A percentile compares a stretch with the other conserved stretches of the same genome.
These are phyloP conservation scores for Hetaerina americana DNA, from an alignment of 1,140 invertebrate species.

Conservation along the genomic window DNA sequence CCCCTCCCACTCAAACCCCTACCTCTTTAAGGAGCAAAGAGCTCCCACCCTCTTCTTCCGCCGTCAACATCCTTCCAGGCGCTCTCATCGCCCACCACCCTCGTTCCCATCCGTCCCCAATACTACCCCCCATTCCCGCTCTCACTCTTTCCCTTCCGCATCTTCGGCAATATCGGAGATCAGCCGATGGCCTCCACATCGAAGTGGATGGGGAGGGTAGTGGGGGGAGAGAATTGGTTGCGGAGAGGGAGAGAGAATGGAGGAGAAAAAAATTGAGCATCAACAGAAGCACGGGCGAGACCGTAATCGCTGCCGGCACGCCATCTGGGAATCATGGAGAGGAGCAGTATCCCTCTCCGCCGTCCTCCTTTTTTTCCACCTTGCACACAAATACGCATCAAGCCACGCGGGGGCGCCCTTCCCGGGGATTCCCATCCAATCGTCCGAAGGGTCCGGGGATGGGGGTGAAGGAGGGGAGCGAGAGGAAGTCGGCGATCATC, in stretches of 20 bases:
- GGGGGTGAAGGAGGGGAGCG: too few relatives aligned
- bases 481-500: neutral
- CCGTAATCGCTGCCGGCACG: neutral
- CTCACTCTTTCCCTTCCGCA: too few relatives aligned
- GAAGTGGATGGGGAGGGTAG: too few relatives aligned
- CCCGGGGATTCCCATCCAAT: neutral
- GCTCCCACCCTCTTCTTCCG: too few relatives aligned
- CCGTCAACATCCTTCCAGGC: too few relatives aligned
- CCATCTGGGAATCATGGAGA: neutral
- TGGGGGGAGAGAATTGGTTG: too few relatives aligned
- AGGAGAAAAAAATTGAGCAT: neutral
- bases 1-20: too few relatives aligned
- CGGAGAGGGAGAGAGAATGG: too few relatives aligned
- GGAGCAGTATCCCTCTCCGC: neutral
- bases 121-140: too few relatives aligned
- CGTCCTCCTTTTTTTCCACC: neutral
- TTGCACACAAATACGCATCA: neutral
- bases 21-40: too few relatives aligned
- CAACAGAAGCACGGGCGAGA: neutral
- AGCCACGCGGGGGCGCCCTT: too few relatives aligned
- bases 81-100: neutral
- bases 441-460: neutral
- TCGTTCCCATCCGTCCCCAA: neutral
- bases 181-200: too few relatives aligned
- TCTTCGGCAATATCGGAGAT: neutral